These are phyloP conservation scores for Globodera ellingtonae DNA, from an alignment of 1,140 invertebrate genomes.

Conservation along the genomic window DNA sequence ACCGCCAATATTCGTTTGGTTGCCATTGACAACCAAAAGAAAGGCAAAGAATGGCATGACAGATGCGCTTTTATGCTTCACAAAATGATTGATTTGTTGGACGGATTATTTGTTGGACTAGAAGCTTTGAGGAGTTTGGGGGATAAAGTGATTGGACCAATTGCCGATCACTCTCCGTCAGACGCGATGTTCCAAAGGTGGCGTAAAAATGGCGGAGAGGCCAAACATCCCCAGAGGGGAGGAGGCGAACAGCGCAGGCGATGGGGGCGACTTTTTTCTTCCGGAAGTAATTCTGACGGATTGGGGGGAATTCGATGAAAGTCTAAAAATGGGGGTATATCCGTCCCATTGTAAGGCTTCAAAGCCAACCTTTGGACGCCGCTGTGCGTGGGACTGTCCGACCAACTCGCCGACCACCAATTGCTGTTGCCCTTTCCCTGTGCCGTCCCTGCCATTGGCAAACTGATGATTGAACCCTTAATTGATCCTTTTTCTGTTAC, in stretches of 20 bases:
- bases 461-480: not conserved
- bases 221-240: not conserved
- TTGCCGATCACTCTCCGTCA: not conserved
- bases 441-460: not conserved
- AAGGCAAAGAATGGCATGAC: no score
- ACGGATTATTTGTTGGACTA: not conserved
- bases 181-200: not conserved
- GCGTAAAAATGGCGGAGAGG: not conserved
- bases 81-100: not conserved
- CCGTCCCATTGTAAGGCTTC: not conserved
- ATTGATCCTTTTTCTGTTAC: not conserved
- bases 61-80: not conserved
- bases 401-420: not conserved
- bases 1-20: no score
- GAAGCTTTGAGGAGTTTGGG: no score
- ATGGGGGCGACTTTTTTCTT: no score
- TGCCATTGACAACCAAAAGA: no score
- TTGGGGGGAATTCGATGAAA: not conserved
- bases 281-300: not conserved
- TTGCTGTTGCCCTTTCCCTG: not conserved
- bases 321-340: no score
- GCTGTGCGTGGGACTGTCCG: not conserved
- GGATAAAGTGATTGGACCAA: not conserved
- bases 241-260: not conserved
- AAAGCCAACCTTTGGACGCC: not conserved